Evolutionary conservation across 2,797 vertebrate genomes (phyloP).

Genomic region (Yasuhikotakia modesta): DNA sequence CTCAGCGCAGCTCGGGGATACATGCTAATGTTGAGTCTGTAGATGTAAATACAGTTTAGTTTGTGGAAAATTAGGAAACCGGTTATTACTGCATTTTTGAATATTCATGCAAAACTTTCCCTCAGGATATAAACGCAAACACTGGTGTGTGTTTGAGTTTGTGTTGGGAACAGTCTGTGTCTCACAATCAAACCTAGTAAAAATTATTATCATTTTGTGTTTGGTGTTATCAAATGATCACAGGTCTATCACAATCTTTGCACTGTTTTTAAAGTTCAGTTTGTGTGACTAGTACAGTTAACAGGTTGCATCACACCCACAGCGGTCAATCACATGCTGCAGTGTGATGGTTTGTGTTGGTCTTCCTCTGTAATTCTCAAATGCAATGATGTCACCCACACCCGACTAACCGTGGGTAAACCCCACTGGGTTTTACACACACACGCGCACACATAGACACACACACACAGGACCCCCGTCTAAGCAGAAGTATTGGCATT

Average conservation of each 20-base stretch:
- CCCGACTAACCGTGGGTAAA: slow-evolving; percentile 24
- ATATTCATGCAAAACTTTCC: background rate
- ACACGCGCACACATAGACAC: background rate
- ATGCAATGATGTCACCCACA: slow-evolving; percentile 35
- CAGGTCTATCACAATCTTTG: no score
- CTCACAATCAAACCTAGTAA: no score
- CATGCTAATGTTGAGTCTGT: no score
- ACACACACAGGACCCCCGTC: slow-evolving; percentile 11
- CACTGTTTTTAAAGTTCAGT: no score
- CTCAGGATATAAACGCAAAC: background rate
- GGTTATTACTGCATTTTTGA: background rate
- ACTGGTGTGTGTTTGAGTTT: background rate
- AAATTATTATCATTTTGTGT: no score
- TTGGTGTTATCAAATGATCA: background rate
- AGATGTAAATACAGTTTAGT: background rate
- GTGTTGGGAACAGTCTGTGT: no score
- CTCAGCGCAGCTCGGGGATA: no score
- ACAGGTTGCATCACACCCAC: no score
- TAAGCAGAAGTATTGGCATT: slow-evolving; percentile 28
- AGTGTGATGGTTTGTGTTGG: no score
- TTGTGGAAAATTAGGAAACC: background rate
- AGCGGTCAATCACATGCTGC: no score
- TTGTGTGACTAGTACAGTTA: no score
- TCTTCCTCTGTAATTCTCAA: slow-evolving; percentile 9
- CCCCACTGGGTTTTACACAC: background rate